Conservation (phyloP, 2,888 invertebrate species). For the Drosophila setosimentum region DNA sequence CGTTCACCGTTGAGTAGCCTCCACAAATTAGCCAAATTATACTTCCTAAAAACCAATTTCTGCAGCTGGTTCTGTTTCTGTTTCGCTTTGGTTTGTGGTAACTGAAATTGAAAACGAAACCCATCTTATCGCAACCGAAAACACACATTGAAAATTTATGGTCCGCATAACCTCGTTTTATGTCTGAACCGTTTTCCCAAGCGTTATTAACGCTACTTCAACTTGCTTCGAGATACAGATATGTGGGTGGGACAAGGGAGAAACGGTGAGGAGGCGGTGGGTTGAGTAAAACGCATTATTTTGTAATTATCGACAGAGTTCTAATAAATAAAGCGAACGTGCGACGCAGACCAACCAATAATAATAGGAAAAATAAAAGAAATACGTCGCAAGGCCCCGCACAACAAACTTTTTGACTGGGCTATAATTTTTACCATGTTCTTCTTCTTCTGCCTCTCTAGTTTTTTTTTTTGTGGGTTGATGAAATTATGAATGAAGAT, state of each 20-base stretch:
- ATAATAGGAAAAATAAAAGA: slow-evolving; percentile 14
- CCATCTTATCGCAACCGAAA: slow-evolving; percentile 58
- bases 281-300: slow-evolving; percentile 78
- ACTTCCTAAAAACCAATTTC: slow-evolving; percentile 39
- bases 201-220: slow-evolving; percentile 52
- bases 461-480: slow-evolving; percentile 68
- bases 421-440: slow-evolving; percentile 29
- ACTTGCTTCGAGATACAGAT: slow-evolving; percentile 37
- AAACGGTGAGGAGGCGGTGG: background rate
- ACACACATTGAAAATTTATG: slow-evolving; percentile 62
- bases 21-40: slow-evolving; percentile 57
- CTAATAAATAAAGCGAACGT: slow-evolving; percentile 78
- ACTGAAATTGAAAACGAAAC: slow-evolving; percentile 45
- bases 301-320: slow-evolving; percentile 83
- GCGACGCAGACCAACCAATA: slow-evolving; percentile 30
- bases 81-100: slow-evolving; percentile 15
- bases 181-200: slow-evolving; percentile 63
- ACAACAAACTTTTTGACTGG: slow-evolving; percentile 43
- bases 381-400: slow-evolving; percentile 53
- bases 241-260: background rate
- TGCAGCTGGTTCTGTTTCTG: background rate
- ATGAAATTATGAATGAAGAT: slow-evolving; percentile 82
- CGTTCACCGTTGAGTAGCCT: slow-evolving; percentile 43
- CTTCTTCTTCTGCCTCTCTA: slow-evolving; percentile 13
- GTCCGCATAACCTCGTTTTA: slow-evolving; percentile 73